Conservation (phyloP, 2,888 invertebrate species). For the Eretmocerus hayati region DNA sequence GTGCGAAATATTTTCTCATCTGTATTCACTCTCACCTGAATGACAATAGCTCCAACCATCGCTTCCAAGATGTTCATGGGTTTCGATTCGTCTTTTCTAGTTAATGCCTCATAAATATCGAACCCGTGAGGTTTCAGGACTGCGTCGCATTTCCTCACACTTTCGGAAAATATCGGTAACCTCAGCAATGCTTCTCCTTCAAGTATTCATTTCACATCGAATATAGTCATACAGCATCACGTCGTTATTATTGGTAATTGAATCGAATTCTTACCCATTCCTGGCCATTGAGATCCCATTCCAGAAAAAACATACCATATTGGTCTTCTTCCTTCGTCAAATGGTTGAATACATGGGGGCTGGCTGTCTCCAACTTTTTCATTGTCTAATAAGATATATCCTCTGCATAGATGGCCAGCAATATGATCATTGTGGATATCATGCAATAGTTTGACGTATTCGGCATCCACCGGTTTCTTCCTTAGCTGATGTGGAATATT, state of each 20-base stretch:
- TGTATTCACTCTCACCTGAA: conserved; percentile 49
- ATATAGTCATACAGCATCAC: no score
- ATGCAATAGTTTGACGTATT: conserved; percentile 55
- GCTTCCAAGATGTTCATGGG: conserved; percentile 62
- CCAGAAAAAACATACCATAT: conserved; percentile 88
- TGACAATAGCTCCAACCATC: conserved; percentile 68
- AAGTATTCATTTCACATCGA: no score
- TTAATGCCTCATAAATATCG: conserved; percentile 57
- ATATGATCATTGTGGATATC: conserved; percentile 42
- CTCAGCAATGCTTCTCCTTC: conserved; percentile 44
- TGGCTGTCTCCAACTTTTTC: no score
- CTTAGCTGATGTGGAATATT: no score
- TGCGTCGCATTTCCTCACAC: conserved; percentile 55
- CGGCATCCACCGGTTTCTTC: conserved; percentile 58
- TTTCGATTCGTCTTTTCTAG: conserved; percentile 51
- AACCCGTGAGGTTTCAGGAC: conserved; percentile 55
- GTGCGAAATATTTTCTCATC: no score
- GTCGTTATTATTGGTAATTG: no score
- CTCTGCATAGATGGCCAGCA: conserved; percentile 66
- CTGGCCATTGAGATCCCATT: conserved; percentile 83
- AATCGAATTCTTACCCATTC: conserved; percentile 58
- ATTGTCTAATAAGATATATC: conserved; percentile 61
- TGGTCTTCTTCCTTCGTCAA: conserved; percentile 61
- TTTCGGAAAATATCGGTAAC: conserved; percentile 60
- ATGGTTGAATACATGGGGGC: no score